Percentiles rank a stretch among this genome's conserved stretches.
phyloP scores from a whole-genome alignment of 2,113 vertebrate genomes.

The Meriones unguiculatus region DNA sequence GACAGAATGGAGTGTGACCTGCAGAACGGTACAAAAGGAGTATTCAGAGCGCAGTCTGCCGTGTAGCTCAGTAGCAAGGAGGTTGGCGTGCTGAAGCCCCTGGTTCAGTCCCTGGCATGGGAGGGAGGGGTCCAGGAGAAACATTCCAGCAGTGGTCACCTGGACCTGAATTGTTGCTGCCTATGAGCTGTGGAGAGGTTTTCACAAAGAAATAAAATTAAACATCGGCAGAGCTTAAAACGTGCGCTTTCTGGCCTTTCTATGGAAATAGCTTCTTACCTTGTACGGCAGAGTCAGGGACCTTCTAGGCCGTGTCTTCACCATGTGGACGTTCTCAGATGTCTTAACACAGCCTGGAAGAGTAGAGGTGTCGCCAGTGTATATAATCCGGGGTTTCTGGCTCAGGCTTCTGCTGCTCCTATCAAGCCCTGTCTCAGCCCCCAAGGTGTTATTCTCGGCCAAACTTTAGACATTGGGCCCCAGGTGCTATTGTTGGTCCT shows the following conservation, averaged over 20 bases:
- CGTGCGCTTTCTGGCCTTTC: background rate
- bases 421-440: background rate
- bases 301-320: background rate
- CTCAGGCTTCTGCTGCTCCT: background rate
- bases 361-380: background rate
- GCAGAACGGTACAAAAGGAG: background rate
- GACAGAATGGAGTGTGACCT: background rate
- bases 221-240: background rate
- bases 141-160: background rate
- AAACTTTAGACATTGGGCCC: background rate
- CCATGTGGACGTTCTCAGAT: background rate
- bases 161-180: background rate
- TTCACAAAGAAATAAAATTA: background rate
- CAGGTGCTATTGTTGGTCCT: background rate
- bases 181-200: background rate
- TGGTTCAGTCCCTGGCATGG: background rate
- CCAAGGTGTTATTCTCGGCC: background rate
- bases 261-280: background rate
- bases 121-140: background rate
- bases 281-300: background rate
- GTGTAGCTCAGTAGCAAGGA: no score
- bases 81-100: background rate
- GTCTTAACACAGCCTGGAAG: background rate
- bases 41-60: accelerated
- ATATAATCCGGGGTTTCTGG: background rate